Evolutionary conservation across 30 jellyfish, hydroid and myxozoan genomes (phyloP).

Genomic region (Hydractinia echinata): DNA sequence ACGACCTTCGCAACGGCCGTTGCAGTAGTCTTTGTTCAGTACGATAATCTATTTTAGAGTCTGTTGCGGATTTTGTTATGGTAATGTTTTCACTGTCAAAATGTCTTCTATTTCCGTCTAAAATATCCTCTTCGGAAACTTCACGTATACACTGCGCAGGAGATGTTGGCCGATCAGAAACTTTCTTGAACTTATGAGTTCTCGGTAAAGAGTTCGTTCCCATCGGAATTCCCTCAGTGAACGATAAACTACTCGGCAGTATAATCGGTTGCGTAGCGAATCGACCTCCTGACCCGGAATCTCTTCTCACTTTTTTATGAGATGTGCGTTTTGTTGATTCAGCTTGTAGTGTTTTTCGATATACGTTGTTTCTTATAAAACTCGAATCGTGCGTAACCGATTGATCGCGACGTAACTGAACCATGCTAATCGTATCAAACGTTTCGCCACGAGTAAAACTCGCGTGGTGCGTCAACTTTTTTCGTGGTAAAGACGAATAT

Average conservation of each 20-base stretch:
- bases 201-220: neutral
- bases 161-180: conserved; percentile 22
- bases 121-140: conserved; percentile 14
- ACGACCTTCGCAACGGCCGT: neutral
- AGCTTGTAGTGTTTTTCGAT: conserved; percentile 70
- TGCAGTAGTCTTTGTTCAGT: neutral
- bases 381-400: conserved; percentile 41
- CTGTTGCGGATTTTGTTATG: conserved; percentile 6
- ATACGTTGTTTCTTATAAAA: conserved; percentile 65
- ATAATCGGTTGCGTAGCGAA: conserved; percentile 31
- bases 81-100: neutral
- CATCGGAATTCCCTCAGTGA: neutral
- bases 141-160: conserved; percentile 14
- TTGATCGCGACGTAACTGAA: conserved; percentile 43
- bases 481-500: conserved; percentile 36
- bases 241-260: conserved; percentile 17
- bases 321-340: conserved; percentile 23
- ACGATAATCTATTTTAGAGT: neutral
- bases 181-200: neutral
- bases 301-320: neutral
- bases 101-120: neutral
- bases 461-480: conserved; percentile 21
- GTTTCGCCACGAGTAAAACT: conserved; percentile 14
- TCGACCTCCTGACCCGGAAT: conserved; percentile 18
- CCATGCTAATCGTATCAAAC: conserved; percentile 44